These are phyloP conservation scores for Chalcosyrphus nemorum DNA, from an alignment of 2,888 invertebrate species.

Conservation along the genomic window DNA sequence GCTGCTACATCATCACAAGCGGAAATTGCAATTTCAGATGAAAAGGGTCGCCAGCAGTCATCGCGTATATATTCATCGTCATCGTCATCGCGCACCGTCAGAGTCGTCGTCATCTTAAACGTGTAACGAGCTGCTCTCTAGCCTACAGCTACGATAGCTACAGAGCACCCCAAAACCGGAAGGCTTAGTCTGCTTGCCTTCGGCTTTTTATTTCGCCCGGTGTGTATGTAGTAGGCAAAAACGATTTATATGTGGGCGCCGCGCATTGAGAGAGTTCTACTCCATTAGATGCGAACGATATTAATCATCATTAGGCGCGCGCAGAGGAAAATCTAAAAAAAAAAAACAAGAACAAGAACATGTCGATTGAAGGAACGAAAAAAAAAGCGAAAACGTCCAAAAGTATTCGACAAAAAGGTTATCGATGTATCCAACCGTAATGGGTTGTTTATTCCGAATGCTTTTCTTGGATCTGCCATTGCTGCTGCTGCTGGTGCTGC, in stretches of 20 bases:
- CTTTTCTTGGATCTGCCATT: slow-evolving; percentile 12
- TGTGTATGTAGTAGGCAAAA: slow-evolving; percentile 31
- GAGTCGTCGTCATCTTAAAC: slow-evolving; percentile 37
- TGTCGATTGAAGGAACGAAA: slow-evolving; percentile 8
- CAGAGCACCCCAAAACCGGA: slow-evolving; percentile 67
- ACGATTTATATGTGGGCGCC: slow-evolving; percentile 38
- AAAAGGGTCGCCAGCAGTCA: slow-evolving; percentile 54
- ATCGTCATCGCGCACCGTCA: neutral
- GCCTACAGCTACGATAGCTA: slow-evolving; percentile 32
- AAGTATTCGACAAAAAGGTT: slow-evolving; percentile 43
- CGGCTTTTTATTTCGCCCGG: slow-evolving; percentile 15
- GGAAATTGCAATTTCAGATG: slow-evolving; percentile 70
- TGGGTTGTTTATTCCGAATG: slow-evolving; percentile 57
- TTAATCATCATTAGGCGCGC: slow-evolving; percentile 68
- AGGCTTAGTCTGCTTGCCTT: slow-evolving; percentile 59
- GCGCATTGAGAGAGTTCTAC: slow-evolving; percentile 57
- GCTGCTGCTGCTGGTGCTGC: slow-evolving; percentile 8
- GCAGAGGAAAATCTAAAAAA: slow-evolving; percentile 5
- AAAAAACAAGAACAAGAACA: slow-evolving; percentile 36
- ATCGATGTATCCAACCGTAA: slow-evolving; percentile 62
- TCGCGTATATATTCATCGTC: neutral
- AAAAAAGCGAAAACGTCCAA: slow-evolving; percentile 9
- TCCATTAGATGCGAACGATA: slow-evolving; percentile 68
- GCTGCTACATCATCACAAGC: slow-evolving; percentile 48
- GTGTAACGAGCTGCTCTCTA: slow-evolving; percentile 51